These are phyloP conservation scores for Mohoua ochrocephala DNA, from an alignment of 2,113 vertebrate species.

Conservation along the genomic window DNA sequence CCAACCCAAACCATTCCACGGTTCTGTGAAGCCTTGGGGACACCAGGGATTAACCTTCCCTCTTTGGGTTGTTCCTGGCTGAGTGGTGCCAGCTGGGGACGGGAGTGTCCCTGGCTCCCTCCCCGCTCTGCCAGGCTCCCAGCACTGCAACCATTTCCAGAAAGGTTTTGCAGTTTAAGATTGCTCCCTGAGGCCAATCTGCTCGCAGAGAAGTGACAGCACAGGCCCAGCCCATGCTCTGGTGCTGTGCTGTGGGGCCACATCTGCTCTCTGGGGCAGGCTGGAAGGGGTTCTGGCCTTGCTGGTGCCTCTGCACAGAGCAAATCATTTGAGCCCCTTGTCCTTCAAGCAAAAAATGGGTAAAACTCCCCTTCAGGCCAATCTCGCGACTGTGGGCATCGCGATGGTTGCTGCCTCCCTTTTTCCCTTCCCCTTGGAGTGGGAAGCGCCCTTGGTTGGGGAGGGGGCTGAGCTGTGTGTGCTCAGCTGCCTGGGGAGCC, in stretches of 20 bases:
- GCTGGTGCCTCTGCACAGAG: neutral
- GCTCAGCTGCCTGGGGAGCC: neutral
- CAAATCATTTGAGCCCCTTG: neutral
- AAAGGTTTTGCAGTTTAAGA: neutral
- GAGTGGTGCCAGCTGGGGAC: neutral
- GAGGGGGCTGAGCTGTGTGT: neutral
- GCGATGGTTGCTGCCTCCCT: neutral
- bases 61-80: neutral
- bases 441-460: neutral
- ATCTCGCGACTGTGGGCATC: neutral
- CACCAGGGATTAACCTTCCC: neutral
- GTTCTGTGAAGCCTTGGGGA: neutral
- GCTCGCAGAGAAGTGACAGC: neutral
- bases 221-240: neutral
- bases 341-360: neutral
- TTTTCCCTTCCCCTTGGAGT: neutral
- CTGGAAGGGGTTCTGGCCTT: neutral
- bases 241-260: fast-evolving
- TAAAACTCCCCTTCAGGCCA: neutral
- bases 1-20: neutral
- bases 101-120: fast-evolving
- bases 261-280: neutral
- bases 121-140: neutral
- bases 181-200: neutral
- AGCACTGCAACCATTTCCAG: fast-evolving